These are phyloP conservation scores for Oreochromis tanganicae DNA, from an alignment of 2,113 vertebrate species.

Conservation along the genomic window DNA sequence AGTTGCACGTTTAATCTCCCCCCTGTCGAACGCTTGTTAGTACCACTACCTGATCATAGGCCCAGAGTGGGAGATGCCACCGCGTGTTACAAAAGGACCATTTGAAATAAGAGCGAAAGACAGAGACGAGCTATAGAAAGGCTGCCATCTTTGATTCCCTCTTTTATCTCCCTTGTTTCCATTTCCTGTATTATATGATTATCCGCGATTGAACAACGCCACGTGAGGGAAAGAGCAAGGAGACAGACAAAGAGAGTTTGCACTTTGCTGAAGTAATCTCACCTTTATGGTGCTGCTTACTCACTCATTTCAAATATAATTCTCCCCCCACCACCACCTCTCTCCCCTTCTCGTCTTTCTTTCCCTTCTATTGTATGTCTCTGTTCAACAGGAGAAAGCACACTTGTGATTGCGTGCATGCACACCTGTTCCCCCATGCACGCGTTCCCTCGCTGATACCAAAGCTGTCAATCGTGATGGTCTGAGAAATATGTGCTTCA, in stretches of 20 bases:
- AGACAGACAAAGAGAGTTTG: background rate
- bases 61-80: constrained; percentile 35
- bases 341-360: background rate
- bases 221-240: background rate
- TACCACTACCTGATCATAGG: constrained; percentile 55
- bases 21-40: constrained; percentile 41
- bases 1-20: constrained; percentile 50
- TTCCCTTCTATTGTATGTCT: constrained; percentile 53
- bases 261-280: background rate
- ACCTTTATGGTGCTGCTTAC: background rate
- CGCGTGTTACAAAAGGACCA: constrained; percentile 3
- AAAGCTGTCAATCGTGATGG: constrained; percentile 60
- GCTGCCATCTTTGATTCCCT: constrained; percentile 16
- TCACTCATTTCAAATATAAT: background rate
- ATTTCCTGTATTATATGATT: background rate
- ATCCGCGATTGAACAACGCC: background rate
- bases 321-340: background rate
- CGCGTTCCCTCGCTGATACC: constrained; percentile 23
- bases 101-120: constrained; percentile 26
- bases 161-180: constrained; percentile 8
- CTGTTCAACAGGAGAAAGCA: constrained; percentile 45
- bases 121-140: background rate
- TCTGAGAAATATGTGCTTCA: constrained; percentile 39
- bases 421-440: constrained; percentile 8
- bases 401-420: constrained; percentile 9